Base-by-base conservation (phyloP, 2,113 vertebrate genomes). In the Myrmecophaga tridactyla region DNA sequence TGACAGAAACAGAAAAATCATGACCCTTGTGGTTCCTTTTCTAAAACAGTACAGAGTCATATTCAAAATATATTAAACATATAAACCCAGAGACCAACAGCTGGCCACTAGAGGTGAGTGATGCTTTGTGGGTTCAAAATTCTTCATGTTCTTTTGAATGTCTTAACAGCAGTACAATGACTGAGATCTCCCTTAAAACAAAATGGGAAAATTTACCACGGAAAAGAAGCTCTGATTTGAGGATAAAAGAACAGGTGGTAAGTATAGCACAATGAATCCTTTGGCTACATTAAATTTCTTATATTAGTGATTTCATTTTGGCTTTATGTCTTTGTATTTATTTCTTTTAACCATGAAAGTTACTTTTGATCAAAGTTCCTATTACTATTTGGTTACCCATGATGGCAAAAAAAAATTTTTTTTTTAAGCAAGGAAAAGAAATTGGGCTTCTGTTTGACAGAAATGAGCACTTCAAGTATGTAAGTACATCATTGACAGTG, bases 401-500 rank as follows among this genome's bases (percentile, higher is more conserved):
- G 13, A 86, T 60, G 39, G 46, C 34, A 20, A 56, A 95, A 88
- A 95, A 88, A 86, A 81, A 9, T 36, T 70, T 46, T 65, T 82
- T 96, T 95, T 92, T 63, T 83, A n/a, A n/a, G 46, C 80, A 96
- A 92, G 93, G 60, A 93, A 96, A 97, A 76, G 73, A 96, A 80
- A 87, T 1, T 77, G 96, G 92, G 96, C 95, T 96, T 98, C 98
- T 97, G 96, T 98, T 96, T 97, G 97, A 97, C 97, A 98, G 98
- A 98, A 98, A 98, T 0, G 94, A 98, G 97, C 62, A 93, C 65
- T 98, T 98, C 97, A 98, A 98, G 97, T 98, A 98, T 34, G 1
- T 85, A 98, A 98, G 92, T 95, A 94, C 97, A 96, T 95, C 81
- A 62, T 92, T 92, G 96, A 97, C 82, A 98, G 91, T 98, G 90